These are phyloP conservation scores for Cerastoderma edule DNA, from an alignment of 2,888 invertebrate species.

Conservation along the genomic window DNA sequence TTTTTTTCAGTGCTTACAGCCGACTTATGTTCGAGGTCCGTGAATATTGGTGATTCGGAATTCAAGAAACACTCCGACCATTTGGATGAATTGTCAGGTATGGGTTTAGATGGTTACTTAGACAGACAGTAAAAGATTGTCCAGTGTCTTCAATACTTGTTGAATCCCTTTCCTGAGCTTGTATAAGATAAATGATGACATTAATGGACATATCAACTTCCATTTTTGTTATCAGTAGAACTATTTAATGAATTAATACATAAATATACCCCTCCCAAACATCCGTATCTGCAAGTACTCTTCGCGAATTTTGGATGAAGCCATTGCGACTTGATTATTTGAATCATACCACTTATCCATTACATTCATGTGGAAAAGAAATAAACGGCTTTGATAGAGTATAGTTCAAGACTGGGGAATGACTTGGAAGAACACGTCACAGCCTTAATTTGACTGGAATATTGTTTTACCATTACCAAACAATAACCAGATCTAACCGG, in stretches of 20 bases:
- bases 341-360: no score
- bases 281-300: no score
- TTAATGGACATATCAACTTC: not conserved
- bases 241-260: not conserved
- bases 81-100: not conserved
- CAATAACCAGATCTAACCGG: no score
- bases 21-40: constrained; percentile 2
- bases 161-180: not conserved
- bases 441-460: no score
- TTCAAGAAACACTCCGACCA: constrained; percentile 15
- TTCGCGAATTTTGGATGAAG: no score
- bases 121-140: not conserved
- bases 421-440: no score
- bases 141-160: not conserved
- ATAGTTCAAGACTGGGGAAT: no score
- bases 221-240: not conserved
- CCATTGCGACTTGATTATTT: no score
- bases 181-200: not conserved
- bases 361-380: no score
- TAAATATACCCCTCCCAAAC: not conserved
- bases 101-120: not conserved
- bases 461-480: no score
- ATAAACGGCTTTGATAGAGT: no score
- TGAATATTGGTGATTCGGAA: constrained; percentile 5
- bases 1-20: not conserved